These are phyloP conservation scores for Sminthurides aquaticus DNA, from an alignment of 2,888 invertebrate species.

Conservation along the genomic window DNA sequence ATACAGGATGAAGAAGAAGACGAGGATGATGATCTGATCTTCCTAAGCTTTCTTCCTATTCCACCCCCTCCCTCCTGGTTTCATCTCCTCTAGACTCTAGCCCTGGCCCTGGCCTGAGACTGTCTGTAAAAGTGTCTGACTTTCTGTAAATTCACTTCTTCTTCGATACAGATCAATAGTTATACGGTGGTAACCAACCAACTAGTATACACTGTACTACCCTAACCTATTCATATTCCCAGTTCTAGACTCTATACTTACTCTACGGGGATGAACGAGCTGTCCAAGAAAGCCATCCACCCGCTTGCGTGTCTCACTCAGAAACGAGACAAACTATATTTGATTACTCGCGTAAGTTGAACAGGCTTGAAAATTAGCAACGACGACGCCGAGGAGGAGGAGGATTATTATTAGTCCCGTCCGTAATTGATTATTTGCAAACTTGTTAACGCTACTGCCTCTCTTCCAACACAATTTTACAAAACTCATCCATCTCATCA, in stretches of 20 bases:
- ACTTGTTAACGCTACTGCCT: background rate
- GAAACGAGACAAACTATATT: background rate
- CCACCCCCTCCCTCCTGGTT: background rate
- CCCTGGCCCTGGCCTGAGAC: too few species aligned
- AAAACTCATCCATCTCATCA: background rate
- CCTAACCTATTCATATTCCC: too few species aligned
- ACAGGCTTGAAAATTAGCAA: background rate
- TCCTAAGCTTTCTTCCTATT: background rate
- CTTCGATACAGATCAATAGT: background rate
- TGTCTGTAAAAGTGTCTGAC: too few species aligned
- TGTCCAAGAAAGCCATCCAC: too few species aligned
- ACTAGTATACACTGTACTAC: too few species aligned
- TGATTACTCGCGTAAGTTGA: background rate
- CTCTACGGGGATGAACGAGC: too few species aligned
- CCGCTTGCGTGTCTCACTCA: background rate
- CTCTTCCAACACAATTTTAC: background rate
- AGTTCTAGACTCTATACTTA: too few species aligned
- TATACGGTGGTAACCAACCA: too few species aligned
- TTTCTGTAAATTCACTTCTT: background rate
- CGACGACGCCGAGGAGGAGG: background rate
- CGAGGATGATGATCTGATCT: background rate
- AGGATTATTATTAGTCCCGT: background rate
- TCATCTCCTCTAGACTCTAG: background rate
- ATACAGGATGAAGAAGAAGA: background rate
- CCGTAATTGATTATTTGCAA: background rate